A percentile compares a stretch with the other conserved stretches of the same genome.
Evolutionary conservation across 2,113 vertebrate species (phyloP).

Genomic region (Cyrtonyx montezumae): DNA sequence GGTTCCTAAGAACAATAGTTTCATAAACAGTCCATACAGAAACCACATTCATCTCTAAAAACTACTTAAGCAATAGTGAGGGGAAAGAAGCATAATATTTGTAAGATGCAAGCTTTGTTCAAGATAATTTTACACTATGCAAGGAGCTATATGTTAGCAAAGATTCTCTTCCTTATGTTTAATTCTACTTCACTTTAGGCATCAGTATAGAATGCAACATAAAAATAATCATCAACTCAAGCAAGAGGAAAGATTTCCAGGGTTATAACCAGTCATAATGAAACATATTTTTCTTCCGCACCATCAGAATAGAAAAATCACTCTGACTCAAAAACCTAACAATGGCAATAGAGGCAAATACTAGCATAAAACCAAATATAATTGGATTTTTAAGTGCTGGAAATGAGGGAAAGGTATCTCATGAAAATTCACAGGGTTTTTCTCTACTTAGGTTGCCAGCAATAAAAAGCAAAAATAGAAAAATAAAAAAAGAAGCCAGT

Average conservation of each 20-base stretch:
- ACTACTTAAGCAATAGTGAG: not conserved
- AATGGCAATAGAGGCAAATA: slow-evolving; percentile 29
- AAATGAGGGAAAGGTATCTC: slow-evolving; percentile 26
- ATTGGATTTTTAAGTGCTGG: slow-evolving; percentile 45
- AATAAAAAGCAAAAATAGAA: not conserved
- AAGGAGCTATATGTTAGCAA: not conserved
- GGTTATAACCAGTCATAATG: slow-evolving; percentile 60
- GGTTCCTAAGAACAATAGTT: not conserved
- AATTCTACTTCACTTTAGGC: slow-evolving; percentile 38
- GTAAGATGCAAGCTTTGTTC: not conserved
- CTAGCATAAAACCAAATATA: slow-evolving; percentile 40
- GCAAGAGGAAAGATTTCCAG: slow-evolving; percentile 57
- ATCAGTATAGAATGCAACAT: not conserved
- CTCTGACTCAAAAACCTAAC: slow-evolving; percentile 31
- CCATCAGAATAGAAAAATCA: slow-evolving; percentile 40
- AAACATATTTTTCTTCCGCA: slow-evolving; percentile 44
- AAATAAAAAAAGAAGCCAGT: not conserved
- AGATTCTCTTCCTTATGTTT: slow-evolving; percentile 19
- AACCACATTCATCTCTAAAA: slow-evolving; percentile 20
- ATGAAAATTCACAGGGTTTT: not conserved
- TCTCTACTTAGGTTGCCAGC: not conserved
- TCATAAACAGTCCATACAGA: not conserved
- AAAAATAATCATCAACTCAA: not conserved
- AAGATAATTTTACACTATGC: not conserved
- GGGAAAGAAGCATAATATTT: not conserved